Conservation (phyloP, 2,113 vertebrate species). For the Corydoras sp. region DNA sequence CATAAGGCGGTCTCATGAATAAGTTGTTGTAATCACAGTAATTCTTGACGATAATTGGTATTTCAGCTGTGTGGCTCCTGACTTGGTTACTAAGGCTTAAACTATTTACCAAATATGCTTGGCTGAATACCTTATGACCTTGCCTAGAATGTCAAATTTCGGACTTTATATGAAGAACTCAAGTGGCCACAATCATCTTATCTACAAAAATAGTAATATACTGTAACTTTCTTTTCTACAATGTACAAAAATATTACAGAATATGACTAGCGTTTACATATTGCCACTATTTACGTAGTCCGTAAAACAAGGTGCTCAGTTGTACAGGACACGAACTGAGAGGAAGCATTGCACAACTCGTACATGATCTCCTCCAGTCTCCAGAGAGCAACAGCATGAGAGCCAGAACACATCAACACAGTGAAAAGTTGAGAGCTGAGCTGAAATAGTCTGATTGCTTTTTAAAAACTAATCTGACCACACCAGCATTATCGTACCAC, state of each 20-base stretch:
- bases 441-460: neutral
- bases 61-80: constrained; percentile 35
- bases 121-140: constrained; percentile 17
- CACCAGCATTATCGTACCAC: constrained; percentile 77
- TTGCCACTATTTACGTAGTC: constrained; percentile 76
- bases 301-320: constrained; percentile 74
- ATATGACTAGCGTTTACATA: constrained; percentile 84
- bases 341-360: constrained; percentile 51
- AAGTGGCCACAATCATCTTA: constrained; percentile 22
- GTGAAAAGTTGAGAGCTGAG: constrained; percentile 3
- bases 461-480: neutral
- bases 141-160: constrained; percentile 11
- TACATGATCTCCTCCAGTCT: constrained; percentile 39
- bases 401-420: constrained; percentile 18
- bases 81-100: constrained; percentile 28
- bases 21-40: constrained; percentile 40
- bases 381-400: constrained; percentile 52
- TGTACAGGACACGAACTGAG: constrained; percentile 51
- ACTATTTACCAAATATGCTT: constrained; percentile 17
- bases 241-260: constrained; percentile 62
- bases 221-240: constrained; percentile 45
- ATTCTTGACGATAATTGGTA: constrained; percentile 37
- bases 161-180: constrained; percentile 12
- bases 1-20: constrained; percentile 33
- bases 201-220: constrained; percentile 66